phyloP scores from a whole-genome alignment of 2,888 invertebrate genomes.

The Neoaliturus tenellus region DNA sequence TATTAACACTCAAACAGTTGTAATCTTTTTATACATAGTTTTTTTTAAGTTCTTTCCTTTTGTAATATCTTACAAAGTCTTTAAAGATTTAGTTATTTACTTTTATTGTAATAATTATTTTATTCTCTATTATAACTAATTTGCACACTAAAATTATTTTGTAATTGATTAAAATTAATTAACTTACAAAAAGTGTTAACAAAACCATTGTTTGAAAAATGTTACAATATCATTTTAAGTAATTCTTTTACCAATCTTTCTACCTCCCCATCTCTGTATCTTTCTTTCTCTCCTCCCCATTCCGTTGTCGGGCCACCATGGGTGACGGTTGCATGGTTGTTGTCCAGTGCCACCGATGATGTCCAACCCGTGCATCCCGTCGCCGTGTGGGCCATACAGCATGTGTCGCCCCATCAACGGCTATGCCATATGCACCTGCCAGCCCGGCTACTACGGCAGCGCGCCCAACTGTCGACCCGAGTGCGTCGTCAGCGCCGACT shows the following conservation, averaged over 20 bases:
- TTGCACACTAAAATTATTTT: too few relatives aligned
- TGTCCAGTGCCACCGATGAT: constrained; percentile 33
- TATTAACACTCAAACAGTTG: too few relatives aligned
- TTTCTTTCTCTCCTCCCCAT: neutral
- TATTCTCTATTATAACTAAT: too few relatives aligned
- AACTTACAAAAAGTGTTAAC: too few relatives aligned
- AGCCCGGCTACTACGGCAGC: constrained; percentile 80
- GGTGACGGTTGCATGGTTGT: constrained; percentile 19
- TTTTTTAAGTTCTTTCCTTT: too few relatives aligned
- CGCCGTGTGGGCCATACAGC: constrained; percentile 86
- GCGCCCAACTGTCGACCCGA: constrained; percentile 87
- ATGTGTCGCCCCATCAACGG: constrained; percentile 79
- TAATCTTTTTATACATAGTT: too few relatives aligned
- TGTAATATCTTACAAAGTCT: too few relatives aligned
- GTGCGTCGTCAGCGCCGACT: constrained; percentile 86
- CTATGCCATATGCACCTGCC: constrained; percentile 85
- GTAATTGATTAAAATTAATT: too few relatives aligned
- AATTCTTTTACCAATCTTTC: neutral
- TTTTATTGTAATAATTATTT: too few relatives aligned
- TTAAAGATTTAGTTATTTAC: too few relatives aligned
- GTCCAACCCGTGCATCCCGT: constrained; percentile 67
- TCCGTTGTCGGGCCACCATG: neutral
- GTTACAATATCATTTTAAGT: neutral
- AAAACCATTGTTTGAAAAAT: too few relatives aligned
- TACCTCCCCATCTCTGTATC: neutral